phyloP scores from a whole-genome alignment of 2,797 vertebrate species.

The Pempheris klunzingeri region DNA sequence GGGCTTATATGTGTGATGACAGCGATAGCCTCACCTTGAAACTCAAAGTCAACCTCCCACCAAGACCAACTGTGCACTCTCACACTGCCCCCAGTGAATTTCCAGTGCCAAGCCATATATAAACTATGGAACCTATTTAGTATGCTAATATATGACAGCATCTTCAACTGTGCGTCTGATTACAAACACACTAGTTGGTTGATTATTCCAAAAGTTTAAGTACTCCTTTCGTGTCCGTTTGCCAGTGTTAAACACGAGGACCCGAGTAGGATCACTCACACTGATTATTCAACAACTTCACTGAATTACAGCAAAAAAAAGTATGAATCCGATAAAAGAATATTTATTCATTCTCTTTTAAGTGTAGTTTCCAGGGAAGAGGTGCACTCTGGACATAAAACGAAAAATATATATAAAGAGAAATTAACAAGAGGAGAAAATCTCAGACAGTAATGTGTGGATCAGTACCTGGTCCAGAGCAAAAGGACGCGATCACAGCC shows the following conservation, averaged over 20 bases:
- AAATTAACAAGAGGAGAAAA: not conserved
- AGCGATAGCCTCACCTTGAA: conserved; percentile 65
- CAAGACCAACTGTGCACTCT: conserved; percentile 18
- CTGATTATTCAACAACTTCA: conserved; percentile 17
- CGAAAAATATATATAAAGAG: not conserved
- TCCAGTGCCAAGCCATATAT: not conserved
- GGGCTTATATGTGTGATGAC: conserved; percentile 44
- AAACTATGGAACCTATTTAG: conserved; percentile 12
- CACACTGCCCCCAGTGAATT: conserved; percentile 19
- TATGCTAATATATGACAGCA: conserved; percentile 43
- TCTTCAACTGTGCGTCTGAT: conserved; percentile 32
- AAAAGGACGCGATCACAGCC: conserved; percentile 94
- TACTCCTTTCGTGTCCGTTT: not conserved
- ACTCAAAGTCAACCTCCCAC: conserved; percentile 52
- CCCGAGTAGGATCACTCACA: conserved; percentile 9
- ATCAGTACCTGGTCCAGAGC: conserved; percentile 94
- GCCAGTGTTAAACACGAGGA: not conserved
- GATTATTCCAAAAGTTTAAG: conserved; percentile 15
- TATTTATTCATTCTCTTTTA: conserved; percentile 16
- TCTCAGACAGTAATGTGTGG: not conserved
- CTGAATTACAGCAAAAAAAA: conserved; percentile 16
- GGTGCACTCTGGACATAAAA: not conserved
- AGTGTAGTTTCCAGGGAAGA: conserved; percentile 6
- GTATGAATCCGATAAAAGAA: not conserved
- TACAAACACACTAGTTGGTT: conserved; percentile 10